Base-by-base conservation (phyloP, 2,888 invertebrate genomes). In the Noctua janthe region DNA sequence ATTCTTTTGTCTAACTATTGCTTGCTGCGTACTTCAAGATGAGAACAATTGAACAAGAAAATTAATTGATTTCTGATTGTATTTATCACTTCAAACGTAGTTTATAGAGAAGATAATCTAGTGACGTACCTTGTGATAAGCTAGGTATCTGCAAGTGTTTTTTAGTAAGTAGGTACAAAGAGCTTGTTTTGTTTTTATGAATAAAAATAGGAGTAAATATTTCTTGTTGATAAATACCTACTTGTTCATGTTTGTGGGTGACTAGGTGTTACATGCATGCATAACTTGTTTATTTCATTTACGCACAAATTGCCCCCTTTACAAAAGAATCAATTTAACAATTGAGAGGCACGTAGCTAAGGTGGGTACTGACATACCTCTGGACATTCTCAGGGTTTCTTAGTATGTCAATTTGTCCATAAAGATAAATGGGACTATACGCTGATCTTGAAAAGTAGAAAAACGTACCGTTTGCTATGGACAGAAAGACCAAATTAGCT, bases 21-120 rank as follows among this genome's bases (percentile, higher is more conserved):
- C 73, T 74, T 78, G 77, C 54, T 81, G 72, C 66, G 80, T 80
- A 81, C 81, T 84, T 78, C 70, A 70, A 84, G 80, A 87, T 82
- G 78, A 82, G 74, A 84, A 85, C 84, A 84, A 86, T 88, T 84
- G 76, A 64, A 87, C 80, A 85, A 78, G 87, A 88, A 88, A 87
- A 81, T 89, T 92, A 90, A 92, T 91, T 91, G 89, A 80, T 88
- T 91, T 92, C 88, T 92, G 90, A 92, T 92, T 88, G 81, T 82
- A 87, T 90, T 92, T 90, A 91, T 92, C 88, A 86, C 66, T 49
- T 82, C 71, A 80, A 73, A 74, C 73, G 71, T 81, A 79, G 86
- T 88, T 84, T 89, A 89, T 89, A 88, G 77, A 78, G 80, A 75
- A 79, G 88, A 87, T 91, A 90, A 87, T 78, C 62, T 73, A 59